A percentile compares a stretch with the other conserved stretches of the same genome.
phyloP scores from a whole-genome alignment of 64 coral and sea anemone genomes.

The Montipora efflorescens region DNA sequence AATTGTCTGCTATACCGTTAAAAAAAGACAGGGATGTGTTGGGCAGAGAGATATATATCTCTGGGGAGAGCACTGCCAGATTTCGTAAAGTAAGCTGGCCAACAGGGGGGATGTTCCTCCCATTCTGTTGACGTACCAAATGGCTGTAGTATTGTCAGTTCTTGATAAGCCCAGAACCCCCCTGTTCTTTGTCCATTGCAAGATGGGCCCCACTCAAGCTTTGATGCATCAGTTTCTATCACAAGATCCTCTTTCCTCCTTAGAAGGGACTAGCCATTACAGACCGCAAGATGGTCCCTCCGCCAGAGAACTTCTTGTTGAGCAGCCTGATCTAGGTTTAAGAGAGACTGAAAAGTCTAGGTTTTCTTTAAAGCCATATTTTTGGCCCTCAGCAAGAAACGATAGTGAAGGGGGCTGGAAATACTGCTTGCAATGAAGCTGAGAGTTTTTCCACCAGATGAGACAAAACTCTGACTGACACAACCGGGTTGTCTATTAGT shows the following conservation, averaged over 20 bases:
- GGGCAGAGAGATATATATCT: not conserved
- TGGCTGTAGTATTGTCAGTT: slow-evolving; percentile 71
- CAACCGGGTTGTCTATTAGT: not conserved
- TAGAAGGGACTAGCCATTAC: slow-evolving; percentile 36
- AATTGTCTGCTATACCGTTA: slow-evolving; percentile 36
- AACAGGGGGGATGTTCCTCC: slow-evolving; percentile 50
- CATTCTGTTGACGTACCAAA: slow-evolving; percentile 41
- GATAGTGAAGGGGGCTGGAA: slow-evolving; percentile 26
- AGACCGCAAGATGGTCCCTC: slow-evolving; percentile 29
- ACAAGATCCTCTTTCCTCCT: not conserved
- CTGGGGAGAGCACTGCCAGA: slow-evolving; percentile 53
- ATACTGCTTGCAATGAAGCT: slow-evolving; percentile 36
- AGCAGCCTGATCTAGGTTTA: not conserved
- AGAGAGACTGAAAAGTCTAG: not conserved
- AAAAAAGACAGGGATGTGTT: slow-evolving; percentile 24
- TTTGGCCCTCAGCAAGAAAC: not conserved
- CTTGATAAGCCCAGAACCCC: slow-evolving; percentile 32
- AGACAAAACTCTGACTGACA: not conserved
- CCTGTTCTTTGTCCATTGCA: slow-evolving; percentile 58
- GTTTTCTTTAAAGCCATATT: slow-evolving; percentile 8
- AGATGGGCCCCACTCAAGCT: slow-evolving; percentile 21
- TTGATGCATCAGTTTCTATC: slow-evolving; percentile 57
- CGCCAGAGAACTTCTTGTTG: slow-evolving; percentile 48
- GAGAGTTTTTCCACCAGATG: not conserved
- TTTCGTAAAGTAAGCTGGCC: slow-evolving; percentile 55